Evolutionary conservation across 2,888 invertebrate genomes (phyloP), one percentile per base, ranked within the genome.

Genomic region (Noctua janthe): DNA sequence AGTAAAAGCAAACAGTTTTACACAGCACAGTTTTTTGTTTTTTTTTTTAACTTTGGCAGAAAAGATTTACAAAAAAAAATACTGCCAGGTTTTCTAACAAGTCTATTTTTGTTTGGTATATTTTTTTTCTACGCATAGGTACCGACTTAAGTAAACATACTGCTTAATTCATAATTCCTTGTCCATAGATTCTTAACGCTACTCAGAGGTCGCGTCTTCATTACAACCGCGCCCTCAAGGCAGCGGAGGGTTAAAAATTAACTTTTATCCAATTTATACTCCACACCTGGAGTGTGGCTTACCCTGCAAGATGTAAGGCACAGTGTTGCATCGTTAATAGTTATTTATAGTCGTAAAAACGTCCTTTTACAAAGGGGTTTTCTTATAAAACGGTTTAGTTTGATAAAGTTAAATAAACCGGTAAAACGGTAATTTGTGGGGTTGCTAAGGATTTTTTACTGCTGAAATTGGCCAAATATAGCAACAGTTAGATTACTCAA

Each of bases 181-280:
- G 51, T 15, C 1, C 17, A 69, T 74, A 78, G 51, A 69, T 92
- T 90, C 64, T 6, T 89, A 91, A 78, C 81, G 93, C 94, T 94
- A 89, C 49, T n/a, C 56, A 80, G 84, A 88, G 81, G 87, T 84
- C 82, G 88, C 86, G 89, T 92, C 93, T 94, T 91, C 90, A 91
- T 92, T 92, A 91, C 86, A 35, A 17, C 17, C 54, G 39, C 84
- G 71, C 77, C 85, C 78, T 85, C 56, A 83, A 90, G 85, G 76
- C 82, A 80, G 85, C 11, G 87, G 84, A 87, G 92, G 93, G 93
- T 89, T 88, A 90, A 82, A 94, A 95, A 94, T 94, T 94, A 91
- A 86, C 93, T 94, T 94, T 95, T 95, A 83, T 94, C 94, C 94
- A 95, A 95, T 95, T 95, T 92, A 29, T 29, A 92, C 78, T 59